Percentiles rank a stretch among this genome's conserved stretches.
Evolutionary conservation across 2,888 invertebrate genomes (phyloP).

Genomic region (Kuschelorhynchus macadamiae): DNA sequence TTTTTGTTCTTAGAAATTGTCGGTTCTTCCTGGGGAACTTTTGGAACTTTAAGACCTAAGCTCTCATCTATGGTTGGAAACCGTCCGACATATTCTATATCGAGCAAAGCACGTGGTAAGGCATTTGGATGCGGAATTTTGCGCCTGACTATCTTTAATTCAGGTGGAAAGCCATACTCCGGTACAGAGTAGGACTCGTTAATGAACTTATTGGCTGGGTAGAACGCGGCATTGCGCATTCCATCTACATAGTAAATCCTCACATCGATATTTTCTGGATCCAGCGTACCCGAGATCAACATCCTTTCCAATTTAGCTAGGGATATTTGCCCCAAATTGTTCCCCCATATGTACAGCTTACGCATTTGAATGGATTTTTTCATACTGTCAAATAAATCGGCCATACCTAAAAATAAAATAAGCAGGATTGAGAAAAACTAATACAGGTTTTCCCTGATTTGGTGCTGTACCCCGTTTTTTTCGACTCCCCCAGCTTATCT

Average conservation of each 20-base stretch:
- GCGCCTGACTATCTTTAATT: conserved; percentile 63
- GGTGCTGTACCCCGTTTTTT: no score
- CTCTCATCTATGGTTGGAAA: conserved; percentile 53
- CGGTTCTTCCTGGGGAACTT: no score
- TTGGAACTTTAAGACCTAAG: no score
- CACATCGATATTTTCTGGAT: conserved; percentile 68
- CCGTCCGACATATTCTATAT: conserved; percentile 61
- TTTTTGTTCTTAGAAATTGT: no score
- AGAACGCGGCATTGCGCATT: conserved; percentile 65
- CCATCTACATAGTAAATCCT: conserved; percentile 67
- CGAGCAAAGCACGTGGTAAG: conserved; percentile 58
- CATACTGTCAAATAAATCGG: conserved; percentile 72
- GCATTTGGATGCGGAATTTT: conserved; percentile 55
- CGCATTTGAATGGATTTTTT: conserved; percentile 71
- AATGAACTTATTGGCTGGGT: conserved; percentile 69
- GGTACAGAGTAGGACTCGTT: conserved; percentile 72
- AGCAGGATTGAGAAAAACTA: no score
- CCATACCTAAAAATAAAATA: conserved; percentile 55
- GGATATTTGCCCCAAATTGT: conserved; percentile 60
- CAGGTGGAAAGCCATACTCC: conserved; percentile 67
- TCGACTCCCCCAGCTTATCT: no score
- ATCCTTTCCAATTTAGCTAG: conserved; percentile 66
- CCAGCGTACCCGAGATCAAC: conserved; percentile 65
- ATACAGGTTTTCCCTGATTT: no score
- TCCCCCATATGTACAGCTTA: conserved; percentile 68